A percentile compares a stretch with the other conserved stretches of the same genome.
phyloP scores from a whole-genome alignment of 2,113 vertebrate genomes.

The Thalassarche chlororhynchos region DNA sequence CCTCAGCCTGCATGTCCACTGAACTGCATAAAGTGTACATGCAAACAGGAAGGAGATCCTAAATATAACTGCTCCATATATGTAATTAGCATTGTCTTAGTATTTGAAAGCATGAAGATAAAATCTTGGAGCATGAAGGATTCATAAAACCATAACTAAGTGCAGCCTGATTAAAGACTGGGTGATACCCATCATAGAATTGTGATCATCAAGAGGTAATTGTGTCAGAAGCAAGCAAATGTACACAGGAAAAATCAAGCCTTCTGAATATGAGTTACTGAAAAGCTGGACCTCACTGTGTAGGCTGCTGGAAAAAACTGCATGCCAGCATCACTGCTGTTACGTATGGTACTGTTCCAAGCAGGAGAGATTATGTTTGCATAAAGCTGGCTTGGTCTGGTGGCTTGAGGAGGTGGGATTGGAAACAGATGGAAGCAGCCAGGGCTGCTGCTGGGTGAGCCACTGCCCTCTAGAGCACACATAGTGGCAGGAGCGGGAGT shows the following conservation, averaged over 20 bases:
- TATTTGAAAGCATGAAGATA: background rate
- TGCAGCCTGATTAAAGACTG: background rate
- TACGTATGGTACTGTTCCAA: rapidly evolving
- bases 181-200: background rate
- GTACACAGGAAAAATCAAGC: background rate
- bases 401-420: background rate
- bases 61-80: background rate
- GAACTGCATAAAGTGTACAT: background rate
- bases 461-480: background rate
- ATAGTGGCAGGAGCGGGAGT: background rate
- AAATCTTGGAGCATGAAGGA: background rate
- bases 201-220: background rate
- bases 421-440: background rate
- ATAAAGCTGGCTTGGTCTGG: background rate
- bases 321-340: background rate
- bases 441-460: background rate
- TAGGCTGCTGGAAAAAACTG: background rate
- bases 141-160: background rate
- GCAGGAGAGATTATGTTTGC: background rate
- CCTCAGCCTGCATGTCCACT: background rate
- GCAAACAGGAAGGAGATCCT: background rate
- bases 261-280: background rate
- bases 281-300: background rate
- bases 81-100: background rate
- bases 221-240: background rate